Evolutionary conservation across 2,113 vertebrate genomes (phyloP).

Genomic region (Sterna hirundo): DNA sequence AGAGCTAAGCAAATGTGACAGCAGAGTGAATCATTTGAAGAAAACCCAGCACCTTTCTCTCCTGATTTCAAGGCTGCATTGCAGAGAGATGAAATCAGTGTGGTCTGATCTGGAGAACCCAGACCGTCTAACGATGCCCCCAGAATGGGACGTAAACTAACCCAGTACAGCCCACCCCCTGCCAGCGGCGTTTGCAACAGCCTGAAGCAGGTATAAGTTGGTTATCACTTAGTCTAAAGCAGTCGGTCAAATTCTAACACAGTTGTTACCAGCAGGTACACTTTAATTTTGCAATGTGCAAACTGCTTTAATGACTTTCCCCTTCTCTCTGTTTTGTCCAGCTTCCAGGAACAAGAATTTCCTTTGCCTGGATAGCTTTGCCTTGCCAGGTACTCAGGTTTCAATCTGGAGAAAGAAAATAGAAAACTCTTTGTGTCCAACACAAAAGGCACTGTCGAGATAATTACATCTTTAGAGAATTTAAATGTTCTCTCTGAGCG

Average conservation of each 20-base stretch:
- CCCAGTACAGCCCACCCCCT: background rate
- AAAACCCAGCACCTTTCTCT: background rate
- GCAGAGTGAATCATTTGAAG: background rate
- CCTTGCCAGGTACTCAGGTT: background rate
- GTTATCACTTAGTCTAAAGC: background rate
- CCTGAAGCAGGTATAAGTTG: background rate
- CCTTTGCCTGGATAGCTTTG: background rate
- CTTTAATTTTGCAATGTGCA: background rate
- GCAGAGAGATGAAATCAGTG: background rate
- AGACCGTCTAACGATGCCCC: background rate
- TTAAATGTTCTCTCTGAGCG: fast-evolving
- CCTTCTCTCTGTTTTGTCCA: background rate
- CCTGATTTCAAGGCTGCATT: background rate
- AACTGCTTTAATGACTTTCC: background rate
- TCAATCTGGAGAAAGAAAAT: background rate
- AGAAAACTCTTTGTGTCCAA: background rate
- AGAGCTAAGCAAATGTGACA: background rate
- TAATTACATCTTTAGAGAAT: background rate
- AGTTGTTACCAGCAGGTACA: background rate
- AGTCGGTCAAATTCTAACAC: background rate
- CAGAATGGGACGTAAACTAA: background rate
- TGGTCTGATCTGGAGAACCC: background rate
- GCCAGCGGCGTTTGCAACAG: background rate
- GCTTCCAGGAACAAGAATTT: background rate
- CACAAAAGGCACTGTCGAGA: background rate